These are phyloP conservation scores for Rhineura floridana DNA, from an alignment of 2,113 vertebrate species.

Conservation along the genomic window DNA sequence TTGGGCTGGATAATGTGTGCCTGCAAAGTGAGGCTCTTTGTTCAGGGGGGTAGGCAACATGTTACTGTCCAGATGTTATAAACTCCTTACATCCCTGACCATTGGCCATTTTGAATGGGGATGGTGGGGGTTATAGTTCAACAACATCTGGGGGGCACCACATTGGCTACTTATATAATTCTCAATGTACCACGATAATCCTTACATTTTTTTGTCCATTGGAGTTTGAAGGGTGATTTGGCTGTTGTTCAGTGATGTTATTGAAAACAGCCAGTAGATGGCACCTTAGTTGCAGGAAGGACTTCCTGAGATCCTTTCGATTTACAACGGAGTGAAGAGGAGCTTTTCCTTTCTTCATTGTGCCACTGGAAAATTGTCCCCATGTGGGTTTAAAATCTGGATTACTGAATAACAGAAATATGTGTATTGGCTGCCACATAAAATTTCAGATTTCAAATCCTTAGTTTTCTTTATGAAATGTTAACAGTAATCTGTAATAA, in stretches of 20 bases:
- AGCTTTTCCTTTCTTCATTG: not conserved
- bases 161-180: not conserved
- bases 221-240: not conserved
- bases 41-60: not conserved
- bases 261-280: constrained; percentile 63
- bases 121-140: not conserved
- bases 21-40: not conserved
- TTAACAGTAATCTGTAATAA: not conserved
- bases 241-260: not conserved
- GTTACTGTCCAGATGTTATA: not conserved
- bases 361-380: not conserved
- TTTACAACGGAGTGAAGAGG: not conserved
- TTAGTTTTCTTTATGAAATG: not conserved
- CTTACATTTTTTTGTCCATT: not conserved
- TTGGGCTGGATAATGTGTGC: not conserved
- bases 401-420: not conserved
- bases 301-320: not conserved
- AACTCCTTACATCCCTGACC: too few relatives aligned
- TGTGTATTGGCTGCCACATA: not conserved
- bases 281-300: constrained; percentile 58
- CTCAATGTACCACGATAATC: not conserved
- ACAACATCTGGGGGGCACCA: not conserved
- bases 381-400: not conserved
- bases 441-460: not conserved
- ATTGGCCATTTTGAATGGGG: not conserved